phyloP scores from a whole-genome alignment of 2,888 invertebrate species.

The Formica aserva region DNA sequence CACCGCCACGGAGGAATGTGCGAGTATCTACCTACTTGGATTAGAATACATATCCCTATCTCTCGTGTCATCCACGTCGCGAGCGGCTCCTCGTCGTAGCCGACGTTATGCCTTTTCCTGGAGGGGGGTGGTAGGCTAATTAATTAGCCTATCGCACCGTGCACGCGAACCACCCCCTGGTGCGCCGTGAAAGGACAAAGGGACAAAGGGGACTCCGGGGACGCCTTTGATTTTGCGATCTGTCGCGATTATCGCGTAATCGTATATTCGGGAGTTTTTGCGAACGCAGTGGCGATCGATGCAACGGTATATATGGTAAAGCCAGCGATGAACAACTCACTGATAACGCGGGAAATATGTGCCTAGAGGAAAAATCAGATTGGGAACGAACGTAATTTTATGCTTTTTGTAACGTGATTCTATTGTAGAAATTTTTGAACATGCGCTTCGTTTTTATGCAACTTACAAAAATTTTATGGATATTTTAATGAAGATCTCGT shows the following conservation, averaged over 20 bases:
- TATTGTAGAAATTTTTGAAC: constrained; percentile 5
- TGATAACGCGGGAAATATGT: constrained; percentile 2
- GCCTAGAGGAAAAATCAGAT: constrained; percentile 3
- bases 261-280: constrained; percentile 47
- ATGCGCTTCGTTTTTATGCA: not conserved
- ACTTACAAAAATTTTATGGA: not conserved
- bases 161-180: constrained; percentile 66
- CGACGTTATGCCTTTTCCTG: constrained; percentile 61
- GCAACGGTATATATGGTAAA: not conserved
- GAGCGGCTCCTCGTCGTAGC: constrained; percentile 59
- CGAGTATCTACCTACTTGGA: constrained; percentile 62
- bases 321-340: constrained; percentile 13
- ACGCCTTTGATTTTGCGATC: constrained; percentile 58
- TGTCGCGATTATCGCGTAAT: constrained; percentile 47
- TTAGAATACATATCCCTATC: constrained; percentile 76
- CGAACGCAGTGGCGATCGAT: constrained; percentile 28
- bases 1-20: constrained; percentile 49
- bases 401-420: constrained; percentile 10
- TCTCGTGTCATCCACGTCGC: constrained; percentile 72
- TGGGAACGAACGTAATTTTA: constrained; percentile 7
- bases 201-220: constrained; percentile 48
- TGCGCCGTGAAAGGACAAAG: constrained; percentile 61
- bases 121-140: constrained; percentile 69
- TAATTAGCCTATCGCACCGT: constrained; percentile 66
- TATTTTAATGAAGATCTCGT: not conserved